Percentiles rank a stretch among this genome's conserved stretches.
Evolutionary conservation across 1,140 invertebrate genomes (phyloP).

Genomic region (Dinothrombium tinctorium): DNA sequence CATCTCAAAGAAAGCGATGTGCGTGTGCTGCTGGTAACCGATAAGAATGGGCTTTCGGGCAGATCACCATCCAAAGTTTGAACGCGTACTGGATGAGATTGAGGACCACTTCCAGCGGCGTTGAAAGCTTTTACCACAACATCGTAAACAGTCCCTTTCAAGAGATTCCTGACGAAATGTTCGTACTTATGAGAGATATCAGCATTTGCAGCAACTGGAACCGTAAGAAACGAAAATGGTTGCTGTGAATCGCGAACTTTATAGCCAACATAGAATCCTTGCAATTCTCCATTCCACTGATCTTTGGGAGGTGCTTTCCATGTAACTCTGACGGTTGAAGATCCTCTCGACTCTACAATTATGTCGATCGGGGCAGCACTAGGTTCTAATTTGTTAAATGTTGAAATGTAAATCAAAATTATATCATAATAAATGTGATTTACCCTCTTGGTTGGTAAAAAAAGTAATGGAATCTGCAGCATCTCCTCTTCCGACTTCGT

Average conservation of each 20-base stretch:
- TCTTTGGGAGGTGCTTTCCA: constrained; percentile 75
- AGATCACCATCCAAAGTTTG: constrained; percentile 16
- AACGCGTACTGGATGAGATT: constrained; percentile 14
- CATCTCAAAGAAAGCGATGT: no score
- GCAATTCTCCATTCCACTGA: constrained; percentile 77
- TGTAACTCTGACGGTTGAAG: constrained; percentile 65
- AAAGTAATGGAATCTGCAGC: constrained; percentile 57
- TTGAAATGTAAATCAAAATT: no score
- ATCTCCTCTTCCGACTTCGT: constrained; percentile 38
- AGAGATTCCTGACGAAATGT: constrained; percentile 14
- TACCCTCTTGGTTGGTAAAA: constrained; percentile 64
- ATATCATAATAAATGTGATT: constrained; percentile 67
- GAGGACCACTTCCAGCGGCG: constrained; percentile 15
- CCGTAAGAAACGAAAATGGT: constrained; percentile 13
- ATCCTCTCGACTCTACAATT: constrained; percentile 63
- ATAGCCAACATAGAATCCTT: constrained; percentile 35
- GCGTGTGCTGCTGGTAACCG: not conserved
- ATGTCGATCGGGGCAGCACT: constrained; percentile 28
- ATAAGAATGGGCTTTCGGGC: constrained; percentile 9
- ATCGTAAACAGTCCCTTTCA: constrained; percentile 16
- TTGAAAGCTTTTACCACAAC: constrained; percentile 17
- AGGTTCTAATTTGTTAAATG: constrained; percentile 46
- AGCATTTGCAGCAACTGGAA: constrained; percentile 1
- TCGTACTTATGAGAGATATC: constrained; percentile 10
- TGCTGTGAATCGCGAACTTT: not conserved